Conservation (phyloP, 2,113 vertebrate species). For the Bubo scandiacus region DNA sequence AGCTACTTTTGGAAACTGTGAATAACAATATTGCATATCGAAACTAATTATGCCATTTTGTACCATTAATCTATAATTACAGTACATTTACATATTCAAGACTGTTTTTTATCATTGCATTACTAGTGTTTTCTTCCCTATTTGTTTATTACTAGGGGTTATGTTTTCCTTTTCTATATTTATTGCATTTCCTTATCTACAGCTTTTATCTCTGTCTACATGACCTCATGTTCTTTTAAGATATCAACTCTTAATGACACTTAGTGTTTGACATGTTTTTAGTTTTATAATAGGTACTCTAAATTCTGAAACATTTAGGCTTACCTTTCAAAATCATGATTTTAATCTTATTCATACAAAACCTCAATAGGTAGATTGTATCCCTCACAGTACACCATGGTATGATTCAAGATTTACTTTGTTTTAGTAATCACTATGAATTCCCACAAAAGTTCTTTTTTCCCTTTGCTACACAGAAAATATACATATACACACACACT, state of each 20-base stretch:
- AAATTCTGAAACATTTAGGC: not conserved
- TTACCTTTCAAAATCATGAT: not conserved
- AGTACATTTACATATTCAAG: not conserved
- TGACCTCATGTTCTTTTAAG: not conserved
- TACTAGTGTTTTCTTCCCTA: not conserved
- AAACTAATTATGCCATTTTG: conserved; percentile 16
- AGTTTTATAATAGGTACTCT: not conserved
- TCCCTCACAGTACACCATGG: not conserved
- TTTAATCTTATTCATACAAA: not conserved
- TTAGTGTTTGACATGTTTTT: not conserved
- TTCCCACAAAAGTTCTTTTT: not conserved
- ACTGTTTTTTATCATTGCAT: not conserved
- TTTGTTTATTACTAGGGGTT: not conserved
- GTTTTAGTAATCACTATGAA: not conserved
- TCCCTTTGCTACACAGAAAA: not conserved
- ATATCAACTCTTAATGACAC: not conserved
- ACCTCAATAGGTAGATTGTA: not conserved
- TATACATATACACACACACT: too few relatives aligned
- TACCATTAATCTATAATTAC: conserved; percentile 30
- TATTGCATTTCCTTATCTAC: not conserved
- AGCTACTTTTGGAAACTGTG: not conserved
- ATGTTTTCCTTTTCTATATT: not conserved
- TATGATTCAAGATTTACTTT: not conserved
- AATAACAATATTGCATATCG: not conserved
- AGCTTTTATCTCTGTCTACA: not conserved